Percentiles rank a stretch among this genome's conserved stretches.
phyloP scores from a whole-genome alignment of 2,888 invertebrate species.

The Chirona hameri region DNA sequence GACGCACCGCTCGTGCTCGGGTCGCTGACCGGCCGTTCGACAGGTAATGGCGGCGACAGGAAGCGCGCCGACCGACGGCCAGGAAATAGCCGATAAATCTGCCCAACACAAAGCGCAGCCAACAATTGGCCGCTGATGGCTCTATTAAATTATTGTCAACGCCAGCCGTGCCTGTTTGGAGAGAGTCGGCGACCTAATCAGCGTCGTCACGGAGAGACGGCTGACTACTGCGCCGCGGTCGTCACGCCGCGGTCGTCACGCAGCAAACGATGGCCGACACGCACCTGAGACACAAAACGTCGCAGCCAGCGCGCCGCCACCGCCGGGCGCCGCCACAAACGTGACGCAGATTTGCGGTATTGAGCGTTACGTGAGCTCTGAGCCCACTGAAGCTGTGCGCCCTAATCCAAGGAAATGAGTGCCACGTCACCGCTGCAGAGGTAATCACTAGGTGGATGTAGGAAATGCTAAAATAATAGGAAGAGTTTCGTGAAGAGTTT shows the following conservation, averaged over 20 bases:
- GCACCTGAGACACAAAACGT: not conserved
- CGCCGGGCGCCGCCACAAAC: too few species aligned
- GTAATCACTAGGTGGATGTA: too few species aligned
- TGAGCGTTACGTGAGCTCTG: too few species aligned
- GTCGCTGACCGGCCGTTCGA: slow-evolving; percentile 1
- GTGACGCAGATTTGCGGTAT: too few species aligned
- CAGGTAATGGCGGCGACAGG: not conserved
- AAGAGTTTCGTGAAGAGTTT: too few species aligned
- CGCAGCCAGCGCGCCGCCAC: not conserved
- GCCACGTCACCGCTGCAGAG: too few species aligned
- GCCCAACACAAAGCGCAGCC: not conserved
- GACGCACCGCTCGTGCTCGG: not conserved
- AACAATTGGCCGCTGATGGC: not conserved
- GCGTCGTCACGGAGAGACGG: not conserved
- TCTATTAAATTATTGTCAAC: slow-evolving; percentile 8
- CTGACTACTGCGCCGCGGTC: not conserved
- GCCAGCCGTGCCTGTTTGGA: not conserved
- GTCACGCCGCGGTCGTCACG: not conserved
- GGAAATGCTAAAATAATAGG: too few species aligned
- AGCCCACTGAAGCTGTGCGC: too few species aligned
- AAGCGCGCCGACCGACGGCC: not conserved
- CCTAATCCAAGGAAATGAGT: too few species aligned
- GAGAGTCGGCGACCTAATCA: not conserved
- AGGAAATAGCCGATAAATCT: slow-evolving; percentile 1
- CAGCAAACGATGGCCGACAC: not conserved